phyloP scores from a whole-genome alignment of 2,113 vertebrate genomes.

The Tragelaphus scriptus region DNA sequence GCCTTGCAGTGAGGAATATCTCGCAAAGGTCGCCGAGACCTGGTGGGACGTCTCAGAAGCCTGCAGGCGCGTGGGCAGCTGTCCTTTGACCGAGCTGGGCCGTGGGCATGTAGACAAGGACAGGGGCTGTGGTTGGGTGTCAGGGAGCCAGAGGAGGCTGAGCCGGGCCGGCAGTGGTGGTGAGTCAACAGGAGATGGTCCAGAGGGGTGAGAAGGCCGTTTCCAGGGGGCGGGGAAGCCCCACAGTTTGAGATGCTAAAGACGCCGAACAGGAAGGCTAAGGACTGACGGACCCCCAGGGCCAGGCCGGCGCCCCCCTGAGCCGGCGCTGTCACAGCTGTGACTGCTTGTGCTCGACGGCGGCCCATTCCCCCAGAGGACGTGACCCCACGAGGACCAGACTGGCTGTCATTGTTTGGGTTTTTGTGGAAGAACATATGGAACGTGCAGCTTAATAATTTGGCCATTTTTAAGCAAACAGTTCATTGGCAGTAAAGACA shows the following conservation, averaged over 20 bases:
- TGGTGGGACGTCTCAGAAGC: not conserved
- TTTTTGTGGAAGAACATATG: not conserved
- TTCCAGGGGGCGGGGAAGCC: not conserved
- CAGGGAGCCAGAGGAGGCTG: not conserved
- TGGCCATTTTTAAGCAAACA: not conserved
- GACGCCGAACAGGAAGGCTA: not conserved
- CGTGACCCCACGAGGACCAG: not conserved
- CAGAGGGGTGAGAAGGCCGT: not conserved
- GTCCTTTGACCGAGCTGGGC: not conserved
- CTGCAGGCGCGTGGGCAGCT: not conserved
- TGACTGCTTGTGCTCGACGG: not conserved
- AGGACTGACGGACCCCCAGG: not conserved
- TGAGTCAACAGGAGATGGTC: not conserved
- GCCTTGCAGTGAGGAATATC: not conserved
- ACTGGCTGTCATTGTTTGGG: not conserved
- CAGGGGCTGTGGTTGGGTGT: not conserved
- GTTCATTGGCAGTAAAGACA: not conserved
- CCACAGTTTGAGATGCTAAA: not conserved
- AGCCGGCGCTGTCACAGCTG: not conserved
- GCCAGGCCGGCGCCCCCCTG: not conserved
- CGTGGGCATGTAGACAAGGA: not conserved
- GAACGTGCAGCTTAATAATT: not conserved
- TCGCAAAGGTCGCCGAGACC: not conserved
- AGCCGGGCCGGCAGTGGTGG: not conserved
- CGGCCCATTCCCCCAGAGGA: not conserved